phyloP scores from a whole-genome alignment of 2,797 vertebrate genomes.

The Pampus argenteus region DNA sequence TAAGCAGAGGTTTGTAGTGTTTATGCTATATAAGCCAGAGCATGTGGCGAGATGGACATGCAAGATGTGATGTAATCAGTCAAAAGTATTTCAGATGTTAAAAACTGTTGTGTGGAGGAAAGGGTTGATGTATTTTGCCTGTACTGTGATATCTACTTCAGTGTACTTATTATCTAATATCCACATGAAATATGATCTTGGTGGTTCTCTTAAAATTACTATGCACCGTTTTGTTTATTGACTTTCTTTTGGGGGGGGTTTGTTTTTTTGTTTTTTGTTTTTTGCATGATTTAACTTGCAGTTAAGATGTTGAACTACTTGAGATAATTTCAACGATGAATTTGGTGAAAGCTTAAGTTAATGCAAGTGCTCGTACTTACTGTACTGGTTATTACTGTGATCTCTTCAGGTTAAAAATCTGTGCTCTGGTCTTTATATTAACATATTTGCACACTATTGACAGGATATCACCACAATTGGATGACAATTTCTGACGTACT shows the following conservation, averaged over 20 bases:
- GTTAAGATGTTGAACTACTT: slow-evolving; percentile 56
- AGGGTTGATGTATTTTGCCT: slow-evolving; percentile 56
- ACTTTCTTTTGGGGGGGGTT: too few relatives aligned
- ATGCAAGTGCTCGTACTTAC: slow-evolving; percentile 70
- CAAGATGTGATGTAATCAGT: slow-evolving; percentile 32
- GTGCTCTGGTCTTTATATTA: slow-evolving; percentile 51
- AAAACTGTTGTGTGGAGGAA: slow-evolving; percentile 29
- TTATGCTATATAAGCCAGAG: slow-evolving; percentile 49
- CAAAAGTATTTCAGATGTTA: slow-evolving; percentile 26
- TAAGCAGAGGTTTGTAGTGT: slow-evolving; percentile 51
- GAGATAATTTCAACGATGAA: slow-evolving; percentile 54
- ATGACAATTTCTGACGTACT: slow-evolving; percentile 1
- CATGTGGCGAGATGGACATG: slow-evolving; percentile 51
- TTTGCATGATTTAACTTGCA: slow-evolving; percentile 60
- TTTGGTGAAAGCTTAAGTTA: slow-evolving; percentile 55
- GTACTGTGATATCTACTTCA: slow-evolving; percentile 73
- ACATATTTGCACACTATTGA: slow-evolving; percentile 49
- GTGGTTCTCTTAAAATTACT: slow-evolving; percentile 59
- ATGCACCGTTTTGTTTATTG: slow-evolving; percentile 50
- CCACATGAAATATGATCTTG: slow-evolving; percentile 40
- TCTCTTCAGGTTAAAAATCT: slow-evolving; percentile 68
- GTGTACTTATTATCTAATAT: slow-evolving; percentile 55
- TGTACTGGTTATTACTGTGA: slow-evolving; percentile 78
- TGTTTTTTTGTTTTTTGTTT: slow-evolving; percentile 27
- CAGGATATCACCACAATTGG: slow-evolving; percentile 18